Percentiles rank a stretch among this genome's conserved stretches.
phyloP scores from a whole-genome alignment of 2,797 vertebrate species.

The Xenops minutus region DNA sequence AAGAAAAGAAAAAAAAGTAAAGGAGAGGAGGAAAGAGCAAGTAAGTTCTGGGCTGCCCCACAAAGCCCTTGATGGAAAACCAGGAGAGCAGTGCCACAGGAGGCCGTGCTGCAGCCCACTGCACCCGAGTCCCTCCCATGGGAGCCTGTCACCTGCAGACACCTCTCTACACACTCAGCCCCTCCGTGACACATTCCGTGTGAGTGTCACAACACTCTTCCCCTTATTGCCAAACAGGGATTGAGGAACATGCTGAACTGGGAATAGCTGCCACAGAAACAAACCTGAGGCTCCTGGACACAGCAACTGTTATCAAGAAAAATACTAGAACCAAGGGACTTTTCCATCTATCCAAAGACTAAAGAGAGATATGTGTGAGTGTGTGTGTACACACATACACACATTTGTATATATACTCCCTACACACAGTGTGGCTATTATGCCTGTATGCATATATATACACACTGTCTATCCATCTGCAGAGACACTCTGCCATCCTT shows the following conservation, averaged over 20 bases:
- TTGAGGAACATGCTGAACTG: background rate
- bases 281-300: background rate
- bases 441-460: background rate
- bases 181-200: background rate
- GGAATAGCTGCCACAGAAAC: constrained; percentile 37
- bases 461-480: background rate
- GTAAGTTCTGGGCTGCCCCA: background rate
- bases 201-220: background rate
- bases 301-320: background rate
- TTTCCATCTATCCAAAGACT: background rate
- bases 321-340: background rate
- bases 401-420: background rate
- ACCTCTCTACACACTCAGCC: background rate
- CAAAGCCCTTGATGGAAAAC: background rate
- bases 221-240: background rate
- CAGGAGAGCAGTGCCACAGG: rapidly evolving
- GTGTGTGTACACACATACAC: background rate
- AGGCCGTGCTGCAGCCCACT: background rate
- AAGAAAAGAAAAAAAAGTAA: background rate
- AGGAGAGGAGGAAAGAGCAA: background rate
- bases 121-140: rapidly evolving
- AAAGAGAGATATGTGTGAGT: background rate
- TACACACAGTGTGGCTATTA: background rate
- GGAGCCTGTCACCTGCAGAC: background rate
- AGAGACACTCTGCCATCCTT: background rate